Conservation (phyloP, 2,113 vertebrate species). For the Oreochromis aureus region DNA sequence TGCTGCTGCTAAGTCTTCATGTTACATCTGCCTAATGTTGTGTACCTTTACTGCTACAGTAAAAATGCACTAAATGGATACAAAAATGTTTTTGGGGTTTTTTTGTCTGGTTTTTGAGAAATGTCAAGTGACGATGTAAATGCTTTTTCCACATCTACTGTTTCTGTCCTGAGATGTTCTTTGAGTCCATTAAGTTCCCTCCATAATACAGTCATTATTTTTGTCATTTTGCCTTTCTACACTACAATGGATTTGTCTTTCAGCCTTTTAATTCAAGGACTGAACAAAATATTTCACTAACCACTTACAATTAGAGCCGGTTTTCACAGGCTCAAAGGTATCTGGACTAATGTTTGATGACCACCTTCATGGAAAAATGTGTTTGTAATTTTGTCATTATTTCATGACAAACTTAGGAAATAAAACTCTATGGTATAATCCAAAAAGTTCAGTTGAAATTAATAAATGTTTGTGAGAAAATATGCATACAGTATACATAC, state of each 20-base stretch:
- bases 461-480: not conserved
- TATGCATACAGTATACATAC: not conserved
- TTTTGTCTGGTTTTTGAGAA: not conserved
- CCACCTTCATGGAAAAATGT: not conserved
- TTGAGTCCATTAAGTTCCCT: not conserved
- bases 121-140: not conserved
- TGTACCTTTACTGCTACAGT: conserved; percentile 31
- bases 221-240: not conserved
- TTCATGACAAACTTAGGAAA: not conserved
- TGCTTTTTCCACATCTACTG: not conserved
- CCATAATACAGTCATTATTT: not conserved
- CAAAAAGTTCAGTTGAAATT: not conserved
- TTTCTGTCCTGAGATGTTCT: not conserved
- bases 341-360: not conserved
- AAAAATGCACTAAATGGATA: not conserved
- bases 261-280: not conserved
- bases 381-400: not conserved
- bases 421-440: accelerated
- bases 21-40: not conserved
- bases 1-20: conserved; percentile 4
- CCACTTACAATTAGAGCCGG: not conserved
- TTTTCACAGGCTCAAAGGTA: not conserved
- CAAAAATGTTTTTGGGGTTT: not conserved
- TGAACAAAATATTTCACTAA: not conserved
- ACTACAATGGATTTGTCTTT: not conserved